phyloP scores from a whole-genome alignment of 2,888 invertebrate genomes.

The Hymenopus coronatus region DNA sequence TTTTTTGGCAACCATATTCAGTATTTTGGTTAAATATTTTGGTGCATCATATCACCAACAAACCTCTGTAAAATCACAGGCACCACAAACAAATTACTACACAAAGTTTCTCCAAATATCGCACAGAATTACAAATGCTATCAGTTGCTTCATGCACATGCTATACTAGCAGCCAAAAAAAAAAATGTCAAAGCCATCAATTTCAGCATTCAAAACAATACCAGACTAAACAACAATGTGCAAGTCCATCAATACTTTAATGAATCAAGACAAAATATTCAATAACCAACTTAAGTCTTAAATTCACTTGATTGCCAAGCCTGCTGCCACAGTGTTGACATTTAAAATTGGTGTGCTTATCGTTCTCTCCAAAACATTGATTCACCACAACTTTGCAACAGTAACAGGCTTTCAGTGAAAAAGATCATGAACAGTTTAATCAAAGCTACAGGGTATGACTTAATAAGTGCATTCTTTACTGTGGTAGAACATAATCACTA shows the following conservation, averaged over 20 bases:
- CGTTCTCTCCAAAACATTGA: conserved; percentile 41
- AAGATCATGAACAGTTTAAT: conserved; percentile 29
- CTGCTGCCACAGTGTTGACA: conserved; percentile 38
- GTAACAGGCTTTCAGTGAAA: conserved; percentile 32
- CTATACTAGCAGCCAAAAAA: conserved; percentile 22
- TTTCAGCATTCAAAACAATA: conserved; percentile 23
- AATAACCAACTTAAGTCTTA: conserved; percentile 37
- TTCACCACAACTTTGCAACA: conserved; percentile 39
- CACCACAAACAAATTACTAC: neutral
- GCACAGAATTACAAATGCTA: conserved; percentile 12
- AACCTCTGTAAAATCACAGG: conserved; percentile 18
- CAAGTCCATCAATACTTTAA: conserved; percentile 30
- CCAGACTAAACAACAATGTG: conserved; percentile 6
- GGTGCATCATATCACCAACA: too few relatives aligned
- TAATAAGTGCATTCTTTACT: too few relatives aligned
- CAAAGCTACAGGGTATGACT: conserved; percentile 40
- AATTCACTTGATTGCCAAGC: conserved; percentile 38
- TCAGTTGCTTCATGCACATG: conserved; percentile 17
- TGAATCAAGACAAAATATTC: conserved; percentile 23
- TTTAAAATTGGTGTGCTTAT: conserved; percentile 40
- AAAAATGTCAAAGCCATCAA: conserved; percentile 18
- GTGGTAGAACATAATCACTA: too few relatives aligned
- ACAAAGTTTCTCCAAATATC: conserved; percentile 26
- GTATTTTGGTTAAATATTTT: too few relatives aligned
- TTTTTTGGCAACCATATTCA: too few relatives aligned